These are phyloP conservation scores for Odontocolon sp. DNA, from an alignment of 2,888 invertebrate genomes.

Conservation along the genomic window DNA sequence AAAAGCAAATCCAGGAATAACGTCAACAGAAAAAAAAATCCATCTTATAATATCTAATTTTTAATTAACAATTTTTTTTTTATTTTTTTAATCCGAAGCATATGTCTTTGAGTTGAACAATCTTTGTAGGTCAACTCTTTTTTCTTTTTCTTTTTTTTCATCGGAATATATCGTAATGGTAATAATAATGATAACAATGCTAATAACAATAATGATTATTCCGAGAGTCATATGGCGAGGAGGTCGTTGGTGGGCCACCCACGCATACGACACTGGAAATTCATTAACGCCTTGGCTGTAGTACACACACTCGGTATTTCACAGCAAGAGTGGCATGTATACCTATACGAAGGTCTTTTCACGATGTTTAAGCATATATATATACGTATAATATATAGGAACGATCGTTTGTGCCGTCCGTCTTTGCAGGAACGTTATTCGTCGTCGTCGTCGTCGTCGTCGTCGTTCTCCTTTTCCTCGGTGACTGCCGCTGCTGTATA, in stretches of 20 bases:
- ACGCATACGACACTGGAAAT: slow-evolving; percentile 55
- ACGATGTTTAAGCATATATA: too few species aligned
- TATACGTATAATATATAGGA: too few species aligned
- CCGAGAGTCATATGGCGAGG: slow-evolving; percentile 25
- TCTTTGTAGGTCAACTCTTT: slow-evolving; percentile 35
- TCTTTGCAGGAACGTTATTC: too few species aligned
- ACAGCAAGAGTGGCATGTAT: too few species aligned
- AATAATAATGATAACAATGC: slow-evolving; percentile 1
- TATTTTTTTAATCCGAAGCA: background rate
- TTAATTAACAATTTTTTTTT: background rate
- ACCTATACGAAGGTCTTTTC: too few species aligned
- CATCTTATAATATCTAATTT: slow-evolving; percentile 1
- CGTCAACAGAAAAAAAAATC: too few species aligned
- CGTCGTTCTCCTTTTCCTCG: too few species aligned
- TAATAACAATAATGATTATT: slow-evolving; percentile 30
- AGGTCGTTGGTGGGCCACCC: slow-evolving; percentile 47
- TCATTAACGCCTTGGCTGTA: slow-evolving; percentile 44
- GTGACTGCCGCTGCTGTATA: too few species aligned
- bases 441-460: too few species aligned
- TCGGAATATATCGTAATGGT: slow-evolving; percentile 20
- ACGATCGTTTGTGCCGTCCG: too few species aligned
- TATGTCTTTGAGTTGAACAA: slow-evolving; percentile 14
- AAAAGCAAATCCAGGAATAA: too few species aligned
- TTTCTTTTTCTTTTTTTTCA: slow-evolving; percentile 7
- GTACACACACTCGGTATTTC: background rate